phyloP scores from a whole-genome alignment of 1,140 invertebrate species.

The Drosophila gunungcola region DNA sequence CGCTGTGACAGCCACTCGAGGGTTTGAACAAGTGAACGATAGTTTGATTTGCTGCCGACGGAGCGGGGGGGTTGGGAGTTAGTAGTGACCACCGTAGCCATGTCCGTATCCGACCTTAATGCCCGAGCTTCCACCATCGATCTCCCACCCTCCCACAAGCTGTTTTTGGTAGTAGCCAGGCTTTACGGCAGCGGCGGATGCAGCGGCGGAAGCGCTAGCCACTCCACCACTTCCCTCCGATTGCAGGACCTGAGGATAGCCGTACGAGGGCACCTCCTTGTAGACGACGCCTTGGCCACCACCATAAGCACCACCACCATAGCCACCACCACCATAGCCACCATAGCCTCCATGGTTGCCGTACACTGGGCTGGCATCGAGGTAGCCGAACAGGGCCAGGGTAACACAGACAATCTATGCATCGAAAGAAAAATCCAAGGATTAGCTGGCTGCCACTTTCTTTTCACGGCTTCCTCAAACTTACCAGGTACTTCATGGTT shows the following conservation, averaged over 20 bases:
- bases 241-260: conserved; percentile 16
- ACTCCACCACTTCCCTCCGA: conserved; percentile 5
- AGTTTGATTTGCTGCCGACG: conserved; percentile 9
- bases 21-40: conserved; percentile 16
- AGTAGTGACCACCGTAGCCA: conserved; percentile 51
- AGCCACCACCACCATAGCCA: conserved; percentile 37
- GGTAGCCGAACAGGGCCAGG: conserved; percentile 61
- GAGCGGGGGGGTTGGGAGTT: conserved; percentile 14
- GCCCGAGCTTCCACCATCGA: conserved; percentile 43
- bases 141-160: conserved; percentile 41
- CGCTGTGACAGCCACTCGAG: conserved; percentile 45
- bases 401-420: conserved; percentile 53
- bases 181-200: conserved; percentile 34
- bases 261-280: conserved; percentile 26
- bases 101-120: neutral
- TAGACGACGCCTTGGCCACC: conserved; percentile 36
- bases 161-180: conserved; percentile 45
- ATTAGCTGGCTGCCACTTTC: conserved; percentile 39
- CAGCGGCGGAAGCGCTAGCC: conserved; percentile 52
- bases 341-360: conserved; percentile 40
- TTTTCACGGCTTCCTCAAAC: conserved; percentile 14
- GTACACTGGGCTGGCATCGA: conserved; percentile 51
- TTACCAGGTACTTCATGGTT: conserved; percentile 81
- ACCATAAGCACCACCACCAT: conserved; percentile 46
- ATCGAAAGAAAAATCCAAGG: neutral